phyloP scores from a whole-genome alignment of 2,797 vertebrate genomes.

The Xerus rutilus region DNA sequence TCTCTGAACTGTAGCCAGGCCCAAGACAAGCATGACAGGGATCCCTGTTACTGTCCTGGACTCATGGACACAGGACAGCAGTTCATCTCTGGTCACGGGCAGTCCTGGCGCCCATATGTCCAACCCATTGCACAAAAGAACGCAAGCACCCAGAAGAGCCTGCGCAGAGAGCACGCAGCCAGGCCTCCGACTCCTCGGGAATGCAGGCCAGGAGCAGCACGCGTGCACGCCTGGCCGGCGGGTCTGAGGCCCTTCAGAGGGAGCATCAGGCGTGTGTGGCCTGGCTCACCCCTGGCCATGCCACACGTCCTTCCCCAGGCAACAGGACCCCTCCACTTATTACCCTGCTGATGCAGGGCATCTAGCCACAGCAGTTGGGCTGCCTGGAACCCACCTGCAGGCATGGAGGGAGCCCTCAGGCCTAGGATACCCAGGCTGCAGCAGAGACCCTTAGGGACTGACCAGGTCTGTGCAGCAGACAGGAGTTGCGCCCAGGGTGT shows the following conservation, averaged over 20 bases:
- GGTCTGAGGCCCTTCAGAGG: not conserved
- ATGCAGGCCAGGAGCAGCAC: fast-evolving
- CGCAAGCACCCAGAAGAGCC: not conserved
- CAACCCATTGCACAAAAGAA: not conserved
- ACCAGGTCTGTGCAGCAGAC: not conserved
- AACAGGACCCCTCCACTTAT: not conserved
- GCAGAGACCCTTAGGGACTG: not conserved
- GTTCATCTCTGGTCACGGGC: not conserved
- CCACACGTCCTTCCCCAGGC: not conserved
- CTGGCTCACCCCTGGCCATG: not conserved
- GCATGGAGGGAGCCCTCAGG: not conserved
- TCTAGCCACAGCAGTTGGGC: not conserved
- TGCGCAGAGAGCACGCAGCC: not conserved
- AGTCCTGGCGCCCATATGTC: not conserved
- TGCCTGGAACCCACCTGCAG: not conserved
- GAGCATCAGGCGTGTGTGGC: not conserved
- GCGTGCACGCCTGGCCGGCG: fast-evolving
- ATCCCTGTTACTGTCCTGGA: not conserved
- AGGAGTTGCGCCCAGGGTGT: too few species aligned
- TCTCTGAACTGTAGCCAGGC: not conserved
- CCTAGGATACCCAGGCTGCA: not conserved
- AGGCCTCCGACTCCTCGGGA: not conserved
- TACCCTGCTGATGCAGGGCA: not conserved
- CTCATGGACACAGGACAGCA: not conserved
- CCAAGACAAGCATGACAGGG: not conserved